Conservation (phyloP, 1,140 invertebrate genomes). For the Eupristina koningsbergeri region DNA sequence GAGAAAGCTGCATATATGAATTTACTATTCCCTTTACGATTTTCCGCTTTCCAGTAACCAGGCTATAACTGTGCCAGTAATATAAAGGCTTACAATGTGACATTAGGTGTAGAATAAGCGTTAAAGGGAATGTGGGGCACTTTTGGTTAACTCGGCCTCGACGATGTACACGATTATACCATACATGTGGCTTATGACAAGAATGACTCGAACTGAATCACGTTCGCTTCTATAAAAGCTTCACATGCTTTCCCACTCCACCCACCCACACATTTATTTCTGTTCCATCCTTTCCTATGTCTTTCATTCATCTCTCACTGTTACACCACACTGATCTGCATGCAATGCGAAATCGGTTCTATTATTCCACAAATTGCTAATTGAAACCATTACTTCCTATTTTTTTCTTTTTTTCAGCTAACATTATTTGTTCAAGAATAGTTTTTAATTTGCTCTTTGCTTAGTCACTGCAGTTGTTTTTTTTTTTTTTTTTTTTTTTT, state of each 20-base stretch:
- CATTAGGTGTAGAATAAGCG: neutral
- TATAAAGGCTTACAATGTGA: constrained; percentile 11
- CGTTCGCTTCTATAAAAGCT: constrained; percentile 12
- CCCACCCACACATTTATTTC: neutral
- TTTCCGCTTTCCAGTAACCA: neutral
- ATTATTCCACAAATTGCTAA: neutral
- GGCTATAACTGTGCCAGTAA: neutral
- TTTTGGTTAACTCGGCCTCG: neutral
- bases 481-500: too few relatives aligned
- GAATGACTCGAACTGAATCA: constrained; percentile 27
- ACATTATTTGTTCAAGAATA: too few relatives aligned
- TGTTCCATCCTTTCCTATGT: neutral
- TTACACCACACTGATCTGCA: too few relatives aligned
- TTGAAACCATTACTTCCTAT: neutral
- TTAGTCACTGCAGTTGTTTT: too few relatives aligned
- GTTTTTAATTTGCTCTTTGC: too few relatives aligned
- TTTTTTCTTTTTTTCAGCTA: too few relatives aligned
- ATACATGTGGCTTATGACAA: neutral
- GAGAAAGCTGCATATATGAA: too few relatives aligned
- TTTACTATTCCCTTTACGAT: neutral
- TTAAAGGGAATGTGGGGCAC: neutral
- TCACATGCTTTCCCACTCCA: too few relatives aligned
- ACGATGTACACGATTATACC: too few relatives aligned
- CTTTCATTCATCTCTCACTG: neutral
- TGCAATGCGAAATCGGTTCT: neutral